Percentiles rank a stretch among this genome's conserved stretches.
These are phyloP conservation scores for Trachymyrmex cornetzi DNA, from an alignment of 1,140 invertebrate species.

Conservation along the genomic window DNA sequence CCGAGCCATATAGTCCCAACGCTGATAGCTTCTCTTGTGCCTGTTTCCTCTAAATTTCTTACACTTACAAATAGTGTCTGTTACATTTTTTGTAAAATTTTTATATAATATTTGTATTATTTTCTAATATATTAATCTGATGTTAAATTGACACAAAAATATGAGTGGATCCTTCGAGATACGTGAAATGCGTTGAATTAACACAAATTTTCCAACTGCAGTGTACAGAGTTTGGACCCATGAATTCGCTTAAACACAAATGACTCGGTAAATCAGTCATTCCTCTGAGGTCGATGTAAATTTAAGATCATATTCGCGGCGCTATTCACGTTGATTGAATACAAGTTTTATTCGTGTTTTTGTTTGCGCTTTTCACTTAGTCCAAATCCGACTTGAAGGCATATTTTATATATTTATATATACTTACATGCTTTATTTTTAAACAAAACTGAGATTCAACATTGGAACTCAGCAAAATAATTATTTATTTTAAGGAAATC, in stretches of 20 bases:
- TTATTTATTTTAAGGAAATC: conserved; percentile 14
- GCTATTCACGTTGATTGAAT: background rate
- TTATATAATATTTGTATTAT: too few relatives aligned
- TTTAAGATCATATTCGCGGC: conserved; percentile 8
- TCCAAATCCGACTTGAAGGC: background rate
- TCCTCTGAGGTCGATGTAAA: conserved; percentile 13
- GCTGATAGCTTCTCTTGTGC: too few relatives aligned
- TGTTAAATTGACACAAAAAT: too few relatives aligned
- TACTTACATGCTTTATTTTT: background rate
- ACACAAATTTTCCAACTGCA: too few relatives aligned
- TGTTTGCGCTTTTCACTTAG: conserved; percentile 4
- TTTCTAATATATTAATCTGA: too few relatives aligned
- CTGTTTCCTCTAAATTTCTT: too few relatives aligned
- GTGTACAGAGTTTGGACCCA: background rate
- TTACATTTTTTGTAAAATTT: too few relatives aligned
- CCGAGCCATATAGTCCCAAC: too few relatives aligned
- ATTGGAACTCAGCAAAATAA: background rate
- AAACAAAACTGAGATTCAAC: background rate
- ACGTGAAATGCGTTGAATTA: too few relatives aligned
- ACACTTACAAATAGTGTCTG: too few relatives aligned
- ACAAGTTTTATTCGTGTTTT: conserved; percentile 24
- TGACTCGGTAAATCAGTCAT: conserved; percentile 14
- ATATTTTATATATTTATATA: background rate
- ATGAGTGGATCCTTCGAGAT: too few relatives aligned
- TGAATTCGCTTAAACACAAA: conserved; percentile 5